These are phyloP conservation scores for Crepidodera aurea DNA, from an alignment of 2,888 invertebrate genomes.

Conservation along the genomic window DNA sequence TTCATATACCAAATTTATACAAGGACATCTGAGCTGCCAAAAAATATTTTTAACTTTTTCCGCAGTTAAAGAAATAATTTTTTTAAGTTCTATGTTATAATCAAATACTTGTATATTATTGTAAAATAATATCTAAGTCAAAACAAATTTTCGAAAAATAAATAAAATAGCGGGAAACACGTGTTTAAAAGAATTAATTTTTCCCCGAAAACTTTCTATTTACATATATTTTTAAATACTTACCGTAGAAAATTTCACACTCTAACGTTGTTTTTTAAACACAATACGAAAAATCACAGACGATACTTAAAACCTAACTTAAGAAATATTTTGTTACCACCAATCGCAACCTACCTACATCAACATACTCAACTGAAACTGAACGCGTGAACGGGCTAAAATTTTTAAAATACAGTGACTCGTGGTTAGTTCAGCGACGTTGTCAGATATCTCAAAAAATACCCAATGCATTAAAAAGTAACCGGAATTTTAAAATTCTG, in stretches of 20 bases:
- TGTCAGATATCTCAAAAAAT: too few species aligned
- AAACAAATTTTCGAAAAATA: too few species aligned
- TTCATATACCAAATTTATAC: too few species aligned
- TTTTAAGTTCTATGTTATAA: too few species aligned
- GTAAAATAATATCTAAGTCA: too few species aligned
- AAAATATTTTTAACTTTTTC: conserved; percentile 11
- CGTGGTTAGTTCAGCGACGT: neutral
- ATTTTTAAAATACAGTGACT: neutral
- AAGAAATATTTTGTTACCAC: neutral
- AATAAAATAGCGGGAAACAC: too few species aligned
- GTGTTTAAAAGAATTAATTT: too few species aligned
- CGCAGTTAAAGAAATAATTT: neutral
- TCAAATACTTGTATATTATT: too few species aligned
- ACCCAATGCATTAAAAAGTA: too few species aligned
- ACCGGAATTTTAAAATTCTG: too few species aligned
- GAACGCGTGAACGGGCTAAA: neutral
- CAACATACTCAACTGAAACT: neutral
- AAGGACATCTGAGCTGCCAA: conserved; percentile 1
- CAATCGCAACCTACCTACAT: neutral
- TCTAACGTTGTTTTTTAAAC: neutral
- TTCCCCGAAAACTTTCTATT: too few species aligned
- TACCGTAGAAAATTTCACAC: neutral
- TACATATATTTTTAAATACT: too few species aligned
- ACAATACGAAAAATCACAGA: neutral
- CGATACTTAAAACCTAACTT: neutral